Percentiles rank a stretch among this genome's conserved stretches.
phyloP scores from a whole-genome alignment of 2,113 vertebrate species.

The Ovis aries region DNA sequence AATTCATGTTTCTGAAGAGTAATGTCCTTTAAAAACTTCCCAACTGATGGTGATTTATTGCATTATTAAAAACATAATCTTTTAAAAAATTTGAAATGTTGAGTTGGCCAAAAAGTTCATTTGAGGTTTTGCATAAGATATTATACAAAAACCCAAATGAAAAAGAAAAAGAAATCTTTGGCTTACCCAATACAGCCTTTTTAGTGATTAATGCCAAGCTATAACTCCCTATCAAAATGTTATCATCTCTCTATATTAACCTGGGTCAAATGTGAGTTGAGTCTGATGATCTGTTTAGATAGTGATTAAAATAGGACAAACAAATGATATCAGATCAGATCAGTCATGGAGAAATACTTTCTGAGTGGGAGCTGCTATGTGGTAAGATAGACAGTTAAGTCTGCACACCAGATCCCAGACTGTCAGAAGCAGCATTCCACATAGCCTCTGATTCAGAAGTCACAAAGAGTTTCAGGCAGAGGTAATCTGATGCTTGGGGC shows the following conservation, averaged over 20 bases:
- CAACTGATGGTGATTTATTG: neutral
- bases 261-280: neutral
- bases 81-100: neutral
- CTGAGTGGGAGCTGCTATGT: neutral
- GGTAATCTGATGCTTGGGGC: neutral
- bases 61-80: neutral
- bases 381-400: neutral
- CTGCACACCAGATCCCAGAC: neutral
- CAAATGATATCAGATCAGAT: neutral
- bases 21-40: neutral
- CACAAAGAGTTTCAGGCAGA: neutral
- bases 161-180: neutral
- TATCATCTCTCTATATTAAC: neutral
- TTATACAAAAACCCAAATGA: neutral
- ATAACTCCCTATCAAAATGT: neutral
- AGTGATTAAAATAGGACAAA: neutral
- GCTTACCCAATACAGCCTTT: neutral
- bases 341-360: neutral
- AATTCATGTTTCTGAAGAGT: neutral
- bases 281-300: neutral
- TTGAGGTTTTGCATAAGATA: neutral
- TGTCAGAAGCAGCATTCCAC: neutral
- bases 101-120: neutral
- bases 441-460: neutral
- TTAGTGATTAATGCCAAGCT: neutral